Conservation (phyloP, 2,888 invertebrate genomes). For the Carterocephalus palaemon region DNA sequence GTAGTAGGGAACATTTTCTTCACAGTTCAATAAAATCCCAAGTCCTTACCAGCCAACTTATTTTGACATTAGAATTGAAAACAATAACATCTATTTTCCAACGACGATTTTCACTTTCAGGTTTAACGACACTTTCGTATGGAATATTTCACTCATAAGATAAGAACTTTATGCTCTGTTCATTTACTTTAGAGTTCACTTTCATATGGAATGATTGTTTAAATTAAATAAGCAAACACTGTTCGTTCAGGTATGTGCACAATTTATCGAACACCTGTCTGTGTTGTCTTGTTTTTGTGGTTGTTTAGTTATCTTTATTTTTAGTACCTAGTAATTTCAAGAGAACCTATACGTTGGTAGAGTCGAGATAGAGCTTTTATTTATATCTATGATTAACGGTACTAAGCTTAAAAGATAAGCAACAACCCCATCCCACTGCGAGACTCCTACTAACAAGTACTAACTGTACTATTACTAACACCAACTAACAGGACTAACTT, state of each 20-base stretch:
- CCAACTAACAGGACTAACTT: no score
- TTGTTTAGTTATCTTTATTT: no score
- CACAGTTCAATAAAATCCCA: neutral
- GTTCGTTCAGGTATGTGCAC: no score
- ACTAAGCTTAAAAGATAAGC: no score
- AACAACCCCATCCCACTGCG: no score
- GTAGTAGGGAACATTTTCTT: neutral
- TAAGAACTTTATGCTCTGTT: neutral
- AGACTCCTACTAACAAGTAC: no score
- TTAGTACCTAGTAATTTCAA: no score
- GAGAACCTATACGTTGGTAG: no score
- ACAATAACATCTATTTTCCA: neutral
- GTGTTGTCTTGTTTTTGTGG: no score
- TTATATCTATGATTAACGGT: no score
- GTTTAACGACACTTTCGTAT: constrained; percentile 19
- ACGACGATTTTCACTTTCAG: constrained; percentile 2
- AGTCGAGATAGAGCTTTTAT: no score
- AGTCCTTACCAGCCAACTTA: neutral
- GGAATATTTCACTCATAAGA: neutral
- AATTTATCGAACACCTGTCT: constrained; percentile 17
- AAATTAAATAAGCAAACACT: constrained; percentile 1
- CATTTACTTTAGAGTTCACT: constrained; percentile 1
- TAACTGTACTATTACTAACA: no score
- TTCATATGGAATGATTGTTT: neutral
- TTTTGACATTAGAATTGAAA: neutral